Base-by-base conservation (phyloP, 2,888 invertebrate species). In the Heliconius ismenius region DNA sequence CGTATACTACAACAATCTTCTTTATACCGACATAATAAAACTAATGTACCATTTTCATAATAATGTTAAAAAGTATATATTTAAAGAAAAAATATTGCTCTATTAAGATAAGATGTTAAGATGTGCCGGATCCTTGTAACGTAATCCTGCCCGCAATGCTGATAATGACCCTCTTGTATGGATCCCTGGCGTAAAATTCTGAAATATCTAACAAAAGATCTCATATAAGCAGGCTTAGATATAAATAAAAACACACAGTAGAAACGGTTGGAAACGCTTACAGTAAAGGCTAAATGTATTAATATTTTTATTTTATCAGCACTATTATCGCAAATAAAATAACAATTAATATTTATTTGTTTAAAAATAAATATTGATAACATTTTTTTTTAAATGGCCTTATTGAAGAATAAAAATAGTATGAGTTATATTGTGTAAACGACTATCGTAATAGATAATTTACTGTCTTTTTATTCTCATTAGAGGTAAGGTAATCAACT, bases 121-220 rank as follows among this genome's bases (percentile, higher is more conserved):
- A 58, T 80, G 80, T 79, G 80, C 78, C 80, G 77, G 65, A 78
- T 76, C 73, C 74, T 69, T 77, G 78, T 78, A 76, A 77, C 70
- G 39, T 36, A 75, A 74, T 76, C 76, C 73, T 77, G 64, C 63
- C 70, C 73, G 62, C 75, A 77, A 73, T 81, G 78, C 73, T 78
- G 75, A 79, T 81, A 81, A 81, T 81, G 78, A 79, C 79, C 77
- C 79, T 72, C 73, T 77, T 75, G 73, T 77, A 70, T 77, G 79
- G 79, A 76, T 79, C 79, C 81, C 76, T 54, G 77, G 75, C 75
- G 79, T 81, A 79, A 81, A 81, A 81, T 79, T 80, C 75, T 76
- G 75, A 77, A 64, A 77, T 75, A 81, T 76, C 79, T 72, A 58
- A 62, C n/a, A 73, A 62, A 73, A 62, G 73, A 76, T 75, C 28